A percentile compares a stretch with the other conserved stretches of the same genome.
phyloP scores from a whole-genome alignment of 2,888 invertebrate genomes.

The Itoplectis maculator region DNA sequence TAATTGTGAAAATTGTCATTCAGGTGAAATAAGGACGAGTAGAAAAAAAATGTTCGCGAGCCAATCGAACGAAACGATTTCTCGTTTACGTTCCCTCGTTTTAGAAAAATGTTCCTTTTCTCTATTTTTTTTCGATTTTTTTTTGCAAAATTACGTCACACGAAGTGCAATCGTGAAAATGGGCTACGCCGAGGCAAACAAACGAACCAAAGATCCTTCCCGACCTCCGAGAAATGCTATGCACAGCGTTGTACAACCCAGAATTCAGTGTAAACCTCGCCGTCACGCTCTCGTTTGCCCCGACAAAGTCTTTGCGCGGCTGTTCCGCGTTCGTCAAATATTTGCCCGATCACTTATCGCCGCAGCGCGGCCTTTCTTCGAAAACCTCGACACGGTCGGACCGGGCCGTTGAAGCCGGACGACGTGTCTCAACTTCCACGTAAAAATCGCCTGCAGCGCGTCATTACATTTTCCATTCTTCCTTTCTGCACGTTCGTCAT shows the following conservation, averaged over 20 bases:
- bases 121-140: no score
- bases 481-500: neutral
- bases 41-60: no score
- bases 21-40: no score
- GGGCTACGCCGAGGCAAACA: neutral
- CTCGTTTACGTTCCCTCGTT: no score
- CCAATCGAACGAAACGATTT: no score
- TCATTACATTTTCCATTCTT: neutral
- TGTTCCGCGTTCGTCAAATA: slow-evolving; percentile 62
- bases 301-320: slow-evolving; percentile 62
- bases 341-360: slow-evolving; percentile 66
- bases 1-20: no score
- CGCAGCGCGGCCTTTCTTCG: slow-evolving; percentile 62
- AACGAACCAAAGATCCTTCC: neutral
- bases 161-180: neutral
- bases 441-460: neutral
- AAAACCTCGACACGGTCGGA: no score
- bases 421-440: neutral
- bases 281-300: slow-evolving; percentile 66
- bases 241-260: neutral
- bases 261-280: slow-evolving; percentile 22
- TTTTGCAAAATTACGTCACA: no score
- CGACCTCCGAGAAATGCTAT: neutral
- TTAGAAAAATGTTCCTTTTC: no score
- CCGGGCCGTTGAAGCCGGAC: neutral